Percentiles rank a stretch among this genome's conserved stretches.
Conservation (phyloP, 2,888 invertebrate species). For the Acleris holmiana region DNA sequence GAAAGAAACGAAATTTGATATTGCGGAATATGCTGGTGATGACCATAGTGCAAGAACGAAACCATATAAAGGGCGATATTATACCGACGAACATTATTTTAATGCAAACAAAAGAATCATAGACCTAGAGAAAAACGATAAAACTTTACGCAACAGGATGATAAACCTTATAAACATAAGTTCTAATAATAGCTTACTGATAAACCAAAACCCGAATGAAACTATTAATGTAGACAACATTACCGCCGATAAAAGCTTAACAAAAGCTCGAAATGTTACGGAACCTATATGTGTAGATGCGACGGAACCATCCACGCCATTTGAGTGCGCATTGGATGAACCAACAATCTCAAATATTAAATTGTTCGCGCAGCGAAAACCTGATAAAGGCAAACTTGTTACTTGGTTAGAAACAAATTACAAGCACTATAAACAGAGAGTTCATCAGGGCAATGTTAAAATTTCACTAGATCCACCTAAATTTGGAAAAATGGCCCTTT, state of each 20-base stretch:
- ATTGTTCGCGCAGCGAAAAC: constrained; percentile 39
- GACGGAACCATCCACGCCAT: constrained; percentile 10
- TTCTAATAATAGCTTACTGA: neutral
- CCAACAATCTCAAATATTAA: constrained; percentile 6
- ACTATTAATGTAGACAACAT: constrained; percentile 7
- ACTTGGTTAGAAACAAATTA: constrained; percentile 69
- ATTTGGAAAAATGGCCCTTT: constrained; percentile 59
- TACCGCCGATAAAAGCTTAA: constrained; percentile 6
- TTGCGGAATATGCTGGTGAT: neutral
- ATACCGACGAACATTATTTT: constrained; percentile 56
- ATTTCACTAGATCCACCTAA: constrained; percentile 59
- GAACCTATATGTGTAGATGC: neutral
- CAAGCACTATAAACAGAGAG: constrained; percentile 61
- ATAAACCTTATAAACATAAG: constrained; percentile 34
- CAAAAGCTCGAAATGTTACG: neutral
- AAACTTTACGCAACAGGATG: constrained; percentile 57
- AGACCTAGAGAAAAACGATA: constrained; percentile 68
- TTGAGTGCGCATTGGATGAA: neutral
- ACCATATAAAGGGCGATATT: constrained; percentile 60
- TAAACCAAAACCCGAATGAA: neutral
- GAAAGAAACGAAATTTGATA: too few relatives aligned
- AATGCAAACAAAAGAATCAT: constrained; percentile 61
- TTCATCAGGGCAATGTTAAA: constrained; percentile 52
- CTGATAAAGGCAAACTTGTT: constrained; percentile 55
- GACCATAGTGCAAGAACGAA: constrained; percentile 56